Evolutionary conservation across 1,140 invertebrate species (phyloP), one percentile per base, ranked within the genome.

Genomic region (Drosophila burlai): DNA sequence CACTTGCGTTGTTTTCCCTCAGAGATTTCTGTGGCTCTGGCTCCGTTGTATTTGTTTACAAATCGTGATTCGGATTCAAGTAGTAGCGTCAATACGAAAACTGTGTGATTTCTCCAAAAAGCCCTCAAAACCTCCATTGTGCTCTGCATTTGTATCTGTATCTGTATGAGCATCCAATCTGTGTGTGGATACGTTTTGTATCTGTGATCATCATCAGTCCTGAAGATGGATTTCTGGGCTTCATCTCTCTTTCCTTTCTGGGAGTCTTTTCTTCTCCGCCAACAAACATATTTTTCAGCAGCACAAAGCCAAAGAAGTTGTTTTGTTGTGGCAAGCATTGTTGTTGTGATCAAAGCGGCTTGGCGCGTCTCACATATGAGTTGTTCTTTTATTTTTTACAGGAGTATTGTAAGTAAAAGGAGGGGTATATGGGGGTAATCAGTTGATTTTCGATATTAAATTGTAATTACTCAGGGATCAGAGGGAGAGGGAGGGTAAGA

Each of bases 251-350:
- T 69, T 87, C 34, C 59, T 24, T 61, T 61, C 46, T 40, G 59
- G 69, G 62, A 50, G 52, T 80, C 60, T 31, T 45, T 89, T 78
- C 78, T 43, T 73, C 46, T 50, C 59, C 52, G 52, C 38, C 59
- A 73, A 73, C 45, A 40, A 57, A 57, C 54, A 57, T 55, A 61
- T 80, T 64, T 79, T 62, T 54, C 77, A 61, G 61, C 72, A 66
- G 36, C 54, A 90, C 85, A 89, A 89, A 84, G 85, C 81, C 84
- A 75, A 81, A 84, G 81, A 89, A 89, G 85, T 91, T 91, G 85
- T 90, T 90, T 90, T 90, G 85, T 90, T 90, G 85, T 90, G 85
- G 85, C 85, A 90, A 90, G 85, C 82, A 90, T 90, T 90, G 85
- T 90, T 80, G 86, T 82, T 82, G 86, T 91, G 85, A 90, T 90